Evolutionary conservation across 35 echinoderm and acorn worm species (phyloP), one percentile per base, ranked within the genome.

Genomic region (Heliocidaris erythrogramma): DNA sequence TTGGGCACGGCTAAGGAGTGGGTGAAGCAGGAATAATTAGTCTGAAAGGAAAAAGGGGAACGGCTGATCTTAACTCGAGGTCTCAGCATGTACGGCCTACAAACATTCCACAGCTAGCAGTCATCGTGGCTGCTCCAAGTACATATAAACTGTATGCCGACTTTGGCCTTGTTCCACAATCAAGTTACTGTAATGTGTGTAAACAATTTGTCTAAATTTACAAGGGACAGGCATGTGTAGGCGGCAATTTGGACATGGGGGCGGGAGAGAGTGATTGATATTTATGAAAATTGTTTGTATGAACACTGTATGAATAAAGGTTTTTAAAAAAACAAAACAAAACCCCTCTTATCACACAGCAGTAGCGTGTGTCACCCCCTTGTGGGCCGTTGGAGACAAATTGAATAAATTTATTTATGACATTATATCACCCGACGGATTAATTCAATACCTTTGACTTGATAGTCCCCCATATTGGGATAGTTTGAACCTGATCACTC

Each of bases 141-240:
- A 78, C 65, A 78, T 78, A n/a, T n/a, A n/a, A 24, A 78, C 65
- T 78, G 17, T 78, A 78, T 78, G 65, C 60, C 65, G 21, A 78
- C 65, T 78, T 78, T 78, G 65, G 65, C 65, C 65, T 78, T 78
- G 7, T 78, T 78, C 4, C 65, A 4, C 65, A 78, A 78, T 78
- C 65, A 78, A 78, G 65, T 78, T 78, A 78, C 18, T n/a, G 21
- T n/a, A 78, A 78, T 27, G 65, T 78, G 21, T 78, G 65, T 78
- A 78, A 78, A 78, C 65, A 78, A 78, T 78, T 78, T 78, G 65
- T 78, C 65, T 78, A 78, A n/a, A 78, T 78, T 18, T 78, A 78
- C 65, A 78, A 27, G 65, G 65, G 65, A 78, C 65, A n/a, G 65
- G 65, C 18, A 78, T 78, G 65, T 78, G 65, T 78, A 78, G 65